Base-by-base conservation (phyloP, 2,888 invertebrate genomes). In the Thelaira solivaga region DNA sequence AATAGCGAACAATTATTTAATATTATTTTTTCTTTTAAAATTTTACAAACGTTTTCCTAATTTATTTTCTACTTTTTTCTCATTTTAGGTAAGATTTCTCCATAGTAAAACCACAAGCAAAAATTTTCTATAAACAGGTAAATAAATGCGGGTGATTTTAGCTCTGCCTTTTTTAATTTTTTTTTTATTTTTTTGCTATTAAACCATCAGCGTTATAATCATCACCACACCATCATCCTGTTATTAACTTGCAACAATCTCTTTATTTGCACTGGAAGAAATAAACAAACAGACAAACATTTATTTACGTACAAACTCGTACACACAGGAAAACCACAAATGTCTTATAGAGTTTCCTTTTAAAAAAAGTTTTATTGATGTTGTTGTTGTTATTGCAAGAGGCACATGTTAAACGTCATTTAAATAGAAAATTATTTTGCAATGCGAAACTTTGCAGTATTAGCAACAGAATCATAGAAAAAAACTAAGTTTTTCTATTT, bases 371-470 rank as follows among this genome's bases (percentile, higher is more conserved):
- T 59, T 65, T 49, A 2, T 24, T 55, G 34, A 11, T 67, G 7
- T 57, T 29, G 39, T 59, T 61, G 26, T 13, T 71, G 26, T 53
- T 71, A 29, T 57, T 72, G 72, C 24, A 53, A 74, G 39, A 78
- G 78, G 78, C 78, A 78, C 78, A 78, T 78, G 73, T 78, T 73
- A 74, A 78, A 78, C 78, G 78, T 78, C 78, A 78, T 64, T 74
- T 73, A 73, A 78, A 69, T 74, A 74, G 73, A 75, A 75, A 75
- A 75, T 75, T 53, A 51, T 64, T 74, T 73, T 74, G 78, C 78
- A 78, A 73, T 78, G 78, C 78, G 78, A 78, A 78, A 78, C 78
- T 78, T 78, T 78, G 73, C 78, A 69, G 78, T 65, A 69, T 64
- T 64, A 72, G 47, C 62, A 53, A 39, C 29, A 59, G 22, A 39